Evolutionary conservation across 1,140 invertebrate genomes (phyloP).

Genomic region (Daktulosphaira vitifoliae): DNA sequence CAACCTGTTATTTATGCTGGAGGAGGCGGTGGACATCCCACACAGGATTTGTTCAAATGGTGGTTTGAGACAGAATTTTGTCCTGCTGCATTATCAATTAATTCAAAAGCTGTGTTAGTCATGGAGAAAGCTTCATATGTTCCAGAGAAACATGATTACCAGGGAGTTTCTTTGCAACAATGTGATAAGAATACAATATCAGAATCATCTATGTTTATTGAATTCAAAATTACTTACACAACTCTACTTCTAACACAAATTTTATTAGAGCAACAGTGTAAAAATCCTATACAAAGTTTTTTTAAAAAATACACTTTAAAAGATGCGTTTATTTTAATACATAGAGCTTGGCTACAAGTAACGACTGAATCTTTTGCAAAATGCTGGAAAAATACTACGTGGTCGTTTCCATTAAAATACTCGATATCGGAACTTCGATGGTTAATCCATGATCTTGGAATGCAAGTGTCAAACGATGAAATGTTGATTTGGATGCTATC

Average conservation of each 20-base stretch:
- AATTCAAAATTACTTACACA: constrained; percentile 43
- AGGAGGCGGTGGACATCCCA: constrained; percentile 46
- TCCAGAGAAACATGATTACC: constrained; percentile 1
- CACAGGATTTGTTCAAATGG: constrained; percentile 48
- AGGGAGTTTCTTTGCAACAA: constrained; percentile 5
- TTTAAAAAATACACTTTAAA: constrained; percentile 45
- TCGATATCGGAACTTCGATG: constrained; percentile 43
- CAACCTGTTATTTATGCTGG: constrained; percentile 50
- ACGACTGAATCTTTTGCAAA: constrained; percentile 45
- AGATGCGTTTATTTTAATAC: constrained; percentile 47
- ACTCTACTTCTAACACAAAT: constrained; percentile 42
- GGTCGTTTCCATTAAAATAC: constrained; percentile 41
- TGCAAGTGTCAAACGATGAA: constrained; percentile 44
- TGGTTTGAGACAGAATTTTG: constrained; percentile 50
- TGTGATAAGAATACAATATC: background rate
- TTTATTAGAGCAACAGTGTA: constrained; percentile 36
- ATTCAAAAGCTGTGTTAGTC: constrained; percentile 45
- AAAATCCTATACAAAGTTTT: constrained; percentile 39
- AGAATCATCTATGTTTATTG: constrained; percentile 9
- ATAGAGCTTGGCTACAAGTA: constrained; percentile 47
- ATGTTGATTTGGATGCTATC: constrained; percentile 43
- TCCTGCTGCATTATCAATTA: constrained; percentile 46
- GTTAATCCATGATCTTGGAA: constrained; percentile 44
- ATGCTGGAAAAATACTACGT: constrained; percentile 41
- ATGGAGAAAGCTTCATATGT: constrained; percentile 44